A percentile compares a stretch with the other conserved stretches of the same genome.
phyloP scores from a whole-genome alignment of 2,113 vertebrate species.

The Triplophysa tibetana region DNA sequence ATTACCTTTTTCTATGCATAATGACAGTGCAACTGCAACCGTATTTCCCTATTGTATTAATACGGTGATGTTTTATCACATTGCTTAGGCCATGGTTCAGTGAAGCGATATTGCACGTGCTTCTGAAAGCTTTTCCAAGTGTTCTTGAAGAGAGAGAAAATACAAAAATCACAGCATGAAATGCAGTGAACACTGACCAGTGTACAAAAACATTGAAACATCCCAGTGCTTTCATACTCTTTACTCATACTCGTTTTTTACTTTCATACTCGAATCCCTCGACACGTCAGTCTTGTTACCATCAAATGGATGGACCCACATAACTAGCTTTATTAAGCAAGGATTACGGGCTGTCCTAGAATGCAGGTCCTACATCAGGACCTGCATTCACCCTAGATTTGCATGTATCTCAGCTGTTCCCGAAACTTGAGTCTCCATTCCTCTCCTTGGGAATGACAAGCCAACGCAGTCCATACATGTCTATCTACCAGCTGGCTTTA shows the following conservation, averaged over 20 bases:
- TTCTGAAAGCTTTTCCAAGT: too few species aligned
- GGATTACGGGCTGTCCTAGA: neutral
- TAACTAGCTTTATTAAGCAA: neutral
- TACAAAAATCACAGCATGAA: too few species aligned
- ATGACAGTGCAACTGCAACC: too few species aligned
- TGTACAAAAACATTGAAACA: too few species aligned
- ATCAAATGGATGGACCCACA: neutral
- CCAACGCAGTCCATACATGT: neutral
- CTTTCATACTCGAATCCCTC: neutral
- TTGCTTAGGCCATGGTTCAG: neutral
- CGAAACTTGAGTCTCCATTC: slow-evolving; percentile 32
- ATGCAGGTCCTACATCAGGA: slow-evolving; percentile 1
- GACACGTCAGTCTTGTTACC: slow-evolving; percentile 1
- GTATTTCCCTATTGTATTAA: too few species aligned
- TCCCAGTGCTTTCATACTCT: neutral
- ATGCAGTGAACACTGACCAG: too few species aligned
- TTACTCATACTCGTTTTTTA: too few species aligned
- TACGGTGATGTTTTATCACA: neutral
- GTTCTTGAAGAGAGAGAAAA: too few species aligned
- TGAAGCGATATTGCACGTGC: too few species aligned
- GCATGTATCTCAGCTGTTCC: slow-evolving; percentile 37
- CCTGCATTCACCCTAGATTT: neutral
- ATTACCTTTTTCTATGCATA: too few species aligned
- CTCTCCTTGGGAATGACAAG: slow-evolving; percentile 28
- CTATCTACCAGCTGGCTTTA: slow-evolving; percentile 22